phyloP scores from a whole-genome alignment of 2,113 vertebrate species.

The Haemorhous mexicanus region DNA sequence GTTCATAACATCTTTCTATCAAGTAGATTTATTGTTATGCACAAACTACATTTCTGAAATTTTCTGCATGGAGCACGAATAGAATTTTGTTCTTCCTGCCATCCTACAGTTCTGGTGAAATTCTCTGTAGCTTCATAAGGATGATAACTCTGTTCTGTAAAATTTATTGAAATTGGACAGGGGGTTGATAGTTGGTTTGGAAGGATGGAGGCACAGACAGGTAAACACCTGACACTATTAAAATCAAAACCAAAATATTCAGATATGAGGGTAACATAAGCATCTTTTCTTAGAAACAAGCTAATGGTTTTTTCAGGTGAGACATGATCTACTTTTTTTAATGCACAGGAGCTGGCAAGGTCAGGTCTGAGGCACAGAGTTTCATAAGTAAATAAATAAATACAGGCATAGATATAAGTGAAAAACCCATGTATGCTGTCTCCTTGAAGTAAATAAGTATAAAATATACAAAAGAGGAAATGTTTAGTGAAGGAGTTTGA shows the following conservation, averaged over 20 bases:
- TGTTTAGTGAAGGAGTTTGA: neutral
- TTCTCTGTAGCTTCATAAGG: neutral
- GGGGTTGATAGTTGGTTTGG: neutral
- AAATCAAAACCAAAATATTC: neutral
- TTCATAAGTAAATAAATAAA: neutral
- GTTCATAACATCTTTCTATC: neutral
- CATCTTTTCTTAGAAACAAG: neutral
- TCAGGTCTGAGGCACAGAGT: neutral
- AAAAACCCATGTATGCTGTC: neutral
- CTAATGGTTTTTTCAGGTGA: neutral
- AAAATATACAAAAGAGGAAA: neutral
- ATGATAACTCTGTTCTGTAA: neutral
- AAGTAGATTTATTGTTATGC: neutral
- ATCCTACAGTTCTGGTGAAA: neutral
- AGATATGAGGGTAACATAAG: neutral
- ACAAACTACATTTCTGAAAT: neutral
- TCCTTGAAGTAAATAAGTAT: neutral
- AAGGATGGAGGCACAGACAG: neutral
- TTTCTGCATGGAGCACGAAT: rapidly evolving
- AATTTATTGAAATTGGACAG: neutral
- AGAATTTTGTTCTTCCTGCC: neutral
- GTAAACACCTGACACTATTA: neutral
- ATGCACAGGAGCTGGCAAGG: neutral
- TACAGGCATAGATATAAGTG: neutral
- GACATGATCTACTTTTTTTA: neutral